Evolutionary conservation across 2,797 vertebrate genomes (phyloP).

Genomic region (Synaphobranchus kaupii): DNA sequence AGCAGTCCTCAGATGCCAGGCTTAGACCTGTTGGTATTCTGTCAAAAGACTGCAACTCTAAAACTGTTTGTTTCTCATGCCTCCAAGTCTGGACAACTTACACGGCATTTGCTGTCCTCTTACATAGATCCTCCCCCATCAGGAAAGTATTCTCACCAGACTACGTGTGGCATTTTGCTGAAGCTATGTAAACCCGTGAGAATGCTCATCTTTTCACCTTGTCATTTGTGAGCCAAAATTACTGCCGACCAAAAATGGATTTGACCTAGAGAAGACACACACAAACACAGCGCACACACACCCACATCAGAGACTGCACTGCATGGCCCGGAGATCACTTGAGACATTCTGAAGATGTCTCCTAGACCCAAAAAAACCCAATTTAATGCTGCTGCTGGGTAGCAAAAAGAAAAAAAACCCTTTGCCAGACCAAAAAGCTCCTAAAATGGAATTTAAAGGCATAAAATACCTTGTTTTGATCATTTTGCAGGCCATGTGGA

Average conservation of each 20-base stretch:
- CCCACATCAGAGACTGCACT: background rate
- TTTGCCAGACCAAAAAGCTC: slow-evolving; percentile 33
- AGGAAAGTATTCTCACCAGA: background rate
- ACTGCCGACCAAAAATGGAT: background rate
- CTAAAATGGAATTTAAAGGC: slow-evolving; percentile 22
- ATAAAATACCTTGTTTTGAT: slow-evolving; percentile 30
- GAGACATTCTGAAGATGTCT: slow-evolving; percentile 41
- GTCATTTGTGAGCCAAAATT: background rate
- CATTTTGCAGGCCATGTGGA: background rate
- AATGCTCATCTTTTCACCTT: background rate
- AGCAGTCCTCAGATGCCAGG: no score
- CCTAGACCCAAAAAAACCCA: slow-evolving; percentile 29
- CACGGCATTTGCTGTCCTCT: background rate
- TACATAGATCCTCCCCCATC: background rate
- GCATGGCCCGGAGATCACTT: slow-evolving; percentile 3
- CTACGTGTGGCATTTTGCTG: background rate
- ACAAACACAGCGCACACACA: background rate
- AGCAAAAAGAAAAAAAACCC: slow-evolving; percentile 27
- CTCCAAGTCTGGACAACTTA: background rate
- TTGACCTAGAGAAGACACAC: background rate
- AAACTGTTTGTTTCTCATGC: background rate
- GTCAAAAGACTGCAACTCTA: background rate
- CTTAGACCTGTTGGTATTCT: background rate
- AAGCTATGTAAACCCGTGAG: background rate
- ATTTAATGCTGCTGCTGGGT: slow-evolving; percentile 15